These are phyloP conservation scores for Aphaenogaster rudis DNA, from an alignment of 1,140 invertebrate species.

Conservation along the genomic window DNA sequence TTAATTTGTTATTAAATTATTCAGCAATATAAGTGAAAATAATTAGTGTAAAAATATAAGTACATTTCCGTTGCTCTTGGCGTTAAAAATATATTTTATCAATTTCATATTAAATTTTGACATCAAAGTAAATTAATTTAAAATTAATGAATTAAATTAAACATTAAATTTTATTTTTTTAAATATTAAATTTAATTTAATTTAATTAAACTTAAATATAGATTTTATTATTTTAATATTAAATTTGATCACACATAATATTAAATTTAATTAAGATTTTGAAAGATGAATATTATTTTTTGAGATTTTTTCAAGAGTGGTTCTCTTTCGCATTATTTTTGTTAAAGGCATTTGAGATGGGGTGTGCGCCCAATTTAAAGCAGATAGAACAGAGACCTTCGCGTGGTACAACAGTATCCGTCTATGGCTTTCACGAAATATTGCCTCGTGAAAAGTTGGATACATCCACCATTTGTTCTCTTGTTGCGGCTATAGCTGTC, in stretches of 20 bases:
- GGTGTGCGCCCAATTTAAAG: slow-evolving; percentile 39
- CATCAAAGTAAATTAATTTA: background rate
- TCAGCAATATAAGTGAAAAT: background rate
- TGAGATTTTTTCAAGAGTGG: background rate
- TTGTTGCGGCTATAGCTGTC: slow-evolving; percentile 74
- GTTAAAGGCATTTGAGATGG: slow-evolving; percentile 64
- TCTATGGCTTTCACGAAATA: slow-evolving; percentile 71
- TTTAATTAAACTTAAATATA: no score
- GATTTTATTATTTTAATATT: background rate
- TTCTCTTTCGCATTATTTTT: background rate
- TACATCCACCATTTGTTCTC: slow-evolving; percentile 63
- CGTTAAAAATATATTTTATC: background rate
- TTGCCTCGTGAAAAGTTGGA: slow-evolving; percentile 54
- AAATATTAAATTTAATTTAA: background rate
- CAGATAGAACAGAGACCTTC: slow-evolving; percentile 73
- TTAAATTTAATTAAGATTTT: background rate
- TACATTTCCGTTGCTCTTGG: background rate
- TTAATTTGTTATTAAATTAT: slow-evolving; percentile 1
- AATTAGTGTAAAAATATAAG: background rate
- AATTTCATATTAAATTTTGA: background rate
- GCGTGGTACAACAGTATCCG: slow-evolving; percentile 78
- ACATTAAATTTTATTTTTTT: background rate
- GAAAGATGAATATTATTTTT: background rate
- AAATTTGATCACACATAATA: background rate
- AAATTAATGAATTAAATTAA: background rate